Conservation (phyloP, 92 coral and sea anemone species). For the Epizoanthus stellaris region DNA sequence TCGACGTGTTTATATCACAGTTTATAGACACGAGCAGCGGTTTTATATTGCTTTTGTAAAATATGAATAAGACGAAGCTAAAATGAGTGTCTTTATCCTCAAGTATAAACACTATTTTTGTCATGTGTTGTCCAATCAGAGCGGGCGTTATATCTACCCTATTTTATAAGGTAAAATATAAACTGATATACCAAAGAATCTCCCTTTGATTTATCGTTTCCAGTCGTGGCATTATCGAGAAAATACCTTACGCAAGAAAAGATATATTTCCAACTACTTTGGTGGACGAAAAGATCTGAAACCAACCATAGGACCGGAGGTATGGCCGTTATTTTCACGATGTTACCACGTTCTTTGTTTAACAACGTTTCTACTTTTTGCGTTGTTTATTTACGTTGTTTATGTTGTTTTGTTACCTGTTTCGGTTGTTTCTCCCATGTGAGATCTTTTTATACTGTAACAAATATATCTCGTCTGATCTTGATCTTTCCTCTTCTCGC, state of each 20-base stretch:
- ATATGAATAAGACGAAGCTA: no score
- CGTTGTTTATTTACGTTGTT: neutral
- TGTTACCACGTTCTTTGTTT: neutral
- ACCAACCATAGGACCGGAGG: conserved; percentile 81
- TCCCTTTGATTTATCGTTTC: neutral
- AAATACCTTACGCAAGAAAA: conserved; percentile 82
- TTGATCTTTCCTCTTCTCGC: neutral
- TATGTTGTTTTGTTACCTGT: neutral
- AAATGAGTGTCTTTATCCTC: no score
- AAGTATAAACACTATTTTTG: no score
- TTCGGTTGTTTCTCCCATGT: neutral
- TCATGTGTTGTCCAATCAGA: neutral
- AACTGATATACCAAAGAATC: neutral
- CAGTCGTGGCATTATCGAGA: conserved; percentile 79
- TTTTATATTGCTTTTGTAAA: no score
- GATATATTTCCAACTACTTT: conserved; percentile 77
- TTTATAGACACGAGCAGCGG: no score
- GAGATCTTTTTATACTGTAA: neutral
- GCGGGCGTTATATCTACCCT: no score
- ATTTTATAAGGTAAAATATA: no score
- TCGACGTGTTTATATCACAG: no score
- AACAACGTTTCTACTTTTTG: no score
- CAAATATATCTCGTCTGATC: neutral
- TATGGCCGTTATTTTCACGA: conserved; percentile 7
- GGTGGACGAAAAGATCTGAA: conserved; percentile 74